Percentiles rank a stretch among this genome's conserved stretches.
These are phyloP conservation scores for Rhagium mordax DNA, from an alignment of 2,888 invertebrate species.

Conservation along the genomic window DNA sequence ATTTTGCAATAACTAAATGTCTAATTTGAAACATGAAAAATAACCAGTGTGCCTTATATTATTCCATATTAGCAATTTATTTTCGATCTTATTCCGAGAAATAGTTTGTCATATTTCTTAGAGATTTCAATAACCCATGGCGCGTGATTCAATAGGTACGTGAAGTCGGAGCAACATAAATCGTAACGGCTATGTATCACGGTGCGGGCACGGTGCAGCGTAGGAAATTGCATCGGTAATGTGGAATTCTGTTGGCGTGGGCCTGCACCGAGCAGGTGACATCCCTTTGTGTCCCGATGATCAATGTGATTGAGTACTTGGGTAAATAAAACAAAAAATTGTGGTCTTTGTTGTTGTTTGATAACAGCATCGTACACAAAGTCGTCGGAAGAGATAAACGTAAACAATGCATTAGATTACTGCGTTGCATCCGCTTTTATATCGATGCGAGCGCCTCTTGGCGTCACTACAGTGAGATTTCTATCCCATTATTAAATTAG, in stretches of 20 bases:
- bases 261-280: constrained; percentile 53
- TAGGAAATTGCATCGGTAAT: constrained; percentile 61
- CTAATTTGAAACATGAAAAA: too few species aligned
- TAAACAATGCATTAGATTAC: constrained; percentile 10
- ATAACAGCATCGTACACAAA: background rate
- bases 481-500: background rate
- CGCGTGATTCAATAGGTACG: constrained; percentile 40
- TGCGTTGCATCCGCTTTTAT: background rate
- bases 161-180: constrained; percentile 38
- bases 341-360: constrained; percentile 2
- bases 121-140: constrained; percentile 43
- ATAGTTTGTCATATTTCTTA: constrained; percentile 25
- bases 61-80: constrained; percentile 17
- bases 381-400: constrained; percentile 18
- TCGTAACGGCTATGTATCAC: constrained; percentile 50
- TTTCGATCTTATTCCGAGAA: constrained; percentile 26
- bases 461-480: constrained; percentile 5
- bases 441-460: background rate
- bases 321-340: constrained; percentile 5
- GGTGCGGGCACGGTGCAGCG: constrained; percentile 42
- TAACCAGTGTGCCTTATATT: background rate
- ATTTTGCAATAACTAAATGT: too few species aligned
- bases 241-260: constrained; percentile 51
- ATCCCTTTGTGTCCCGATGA: constrained; percentile 52
- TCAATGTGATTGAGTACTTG: constrained; percentile 44